phyloP scores from a whole-genome alignment of 2,888 invertebrate genomes.

The Elgonia sp. region DNA sequence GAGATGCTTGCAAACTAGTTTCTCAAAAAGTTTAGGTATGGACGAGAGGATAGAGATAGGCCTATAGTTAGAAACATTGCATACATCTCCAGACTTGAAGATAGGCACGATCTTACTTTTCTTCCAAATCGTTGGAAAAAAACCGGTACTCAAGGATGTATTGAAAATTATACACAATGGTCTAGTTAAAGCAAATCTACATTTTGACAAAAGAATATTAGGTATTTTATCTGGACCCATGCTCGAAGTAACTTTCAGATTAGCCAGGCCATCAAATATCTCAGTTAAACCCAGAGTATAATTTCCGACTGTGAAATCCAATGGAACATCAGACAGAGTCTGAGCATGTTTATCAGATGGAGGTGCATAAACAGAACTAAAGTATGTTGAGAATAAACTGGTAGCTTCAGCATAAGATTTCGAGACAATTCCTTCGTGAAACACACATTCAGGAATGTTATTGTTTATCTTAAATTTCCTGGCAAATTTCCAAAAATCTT shows the following conservation, averaged over 20 bases:
- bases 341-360: no score
- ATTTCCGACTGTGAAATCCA: no score
- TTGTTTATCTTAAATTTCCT: background rate
- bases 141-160: constrained; percentile 52
- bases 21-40: constrained; percentile 74
- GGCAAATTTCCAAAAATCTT: background rate
- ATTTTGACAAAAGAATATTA: background rate
- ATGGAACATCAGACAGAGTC: no score
- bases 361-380: no score
- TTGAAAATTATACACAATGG: constrained; percentile 55
- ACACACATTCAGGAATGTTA: no score
- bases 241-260: background rate
- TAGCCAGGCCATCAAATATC: background rate
- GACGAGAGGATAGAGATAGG: constrained; percentile 61
- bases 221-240: background rate
- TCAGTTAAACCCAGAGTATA: no score
- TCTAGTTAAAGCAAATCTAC: background rate
- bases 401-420: no score
- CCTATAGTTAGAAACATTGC: constrained; percentile 64
- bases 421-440: no score
- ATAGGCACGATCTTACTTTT: constrained; percentile 60
- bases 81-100: constrained; percentile 67
- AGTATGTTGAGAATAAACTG: no score
- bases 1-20: constrained; percentile 35
- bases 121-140: constrained; percentile 70